Evolutionary conservation across 2,797 vertebrate genomes (phyloP).

Genomic region (Oreonectes daqikongensis): DNA sequence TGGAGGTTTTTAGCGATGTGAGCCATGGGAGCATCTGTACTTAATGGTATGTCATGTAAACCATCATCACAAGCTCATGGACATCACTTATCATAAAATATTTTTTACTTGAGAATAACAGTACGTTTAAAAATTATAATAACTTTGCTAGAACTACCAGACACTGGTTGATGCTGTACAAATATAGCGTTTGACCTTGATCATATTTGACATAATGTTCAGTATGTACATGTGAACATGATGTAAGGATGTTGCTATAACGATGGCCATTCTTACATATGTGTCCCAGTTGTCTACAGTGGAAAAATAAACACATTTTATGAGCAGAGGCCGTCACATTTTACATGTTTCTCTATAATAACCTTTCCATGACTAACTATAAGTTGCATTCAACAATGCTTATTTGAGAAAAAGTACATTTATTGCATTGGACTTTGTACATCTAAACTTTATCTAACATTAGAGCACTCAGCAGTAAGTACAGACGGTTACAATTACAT

Average conservation of each 20-base stretch:
- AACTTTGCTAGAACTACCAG: conserved; percentile 1
- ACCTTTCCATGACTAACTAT: not conserved
- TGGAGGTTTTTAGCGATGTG: conserved; percentile 29
- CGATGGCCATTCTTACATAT: not conserved
- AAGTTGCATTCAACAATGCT: not conserved
- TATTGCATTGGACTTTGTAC: not conserved
- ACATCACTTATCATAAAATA: conserved; percentile 4
- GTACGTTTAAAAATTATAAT: conserved; percentile 41
- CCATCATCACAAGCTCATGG: not conserved
- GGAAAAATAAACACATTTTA: not conserved
- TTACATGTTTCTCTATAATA: not conserved
- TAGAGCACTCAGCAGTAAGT: conserved; percentile 52
- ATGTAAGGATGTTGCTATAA: conserved; percentile 12
- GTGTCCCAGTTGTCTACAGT: not conserved
- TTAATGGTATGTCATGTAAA: conserved; percentile 17
- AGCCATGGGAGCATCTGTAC: conserved; percentile 41
- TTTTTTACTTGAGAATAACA: not conserved
- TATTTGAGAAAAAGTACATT: conserved; percentile 1
- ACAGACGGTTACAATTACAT: conserved; percentile 21
- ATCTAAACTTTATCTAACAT: not conserved
- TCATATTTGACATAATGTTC: not conserved
- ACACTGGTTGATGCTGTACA: conserved; percentile 41
- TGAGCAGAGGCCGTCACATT: not conserved
- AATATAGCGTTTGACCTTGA: conserved; percentile 48
- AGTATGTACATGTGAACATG: not conserved